These are phyloP conservation scores for Bubo blakistoni DNA, from an alignment of 2,113 vertebrate genomes.

Conservation along the genomic window DNA sequence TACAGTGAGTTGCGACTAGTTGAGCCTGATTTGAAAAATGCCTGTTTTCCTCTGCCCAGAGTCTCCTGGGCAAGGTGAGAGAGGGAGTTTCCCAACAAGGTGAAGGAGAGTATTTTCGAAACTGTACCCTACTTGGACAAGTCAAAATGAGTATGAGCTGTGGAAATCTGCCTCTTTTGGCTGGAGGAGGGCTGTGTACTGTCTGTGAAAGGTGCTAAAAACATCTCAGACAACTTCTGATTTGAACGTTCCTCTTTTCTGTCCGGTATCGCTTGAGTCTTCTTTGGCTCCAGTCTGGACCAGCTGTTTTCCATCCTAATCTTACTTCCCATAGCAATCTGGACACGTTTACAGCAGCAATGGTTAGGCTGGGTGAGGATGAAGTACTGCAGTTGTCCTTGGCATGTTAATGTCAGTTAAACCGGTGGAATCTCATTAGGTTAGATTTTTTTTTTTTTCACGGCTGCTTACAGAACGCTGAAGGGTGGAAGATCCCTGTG, in stretches of 20 bases:
- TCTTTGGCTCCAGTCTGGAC: background rate
- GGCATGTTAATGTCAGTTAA: background rate
- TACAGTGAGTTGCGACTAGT: background rate
- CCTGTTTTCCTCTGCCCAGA: background rate
- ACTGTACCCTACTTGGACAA: background rate
- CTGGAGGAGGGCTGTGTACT: background rate
- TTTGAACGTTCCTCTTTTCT: background rate
- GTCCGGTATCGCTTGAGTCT: background rate
- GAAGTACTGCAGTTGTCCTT: background rate
- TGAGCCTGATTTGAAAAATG: background rate
- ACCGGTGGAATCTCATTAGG: constrained; percentile 25
- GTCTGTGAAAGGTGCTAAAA: background rate
- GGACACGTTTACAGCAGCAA: background rate
- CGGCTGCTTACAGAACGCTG: background rate
- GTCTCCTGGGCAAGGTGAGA: background rate
- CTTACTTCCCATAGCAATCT: background rate
- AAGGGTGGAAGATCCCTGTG: constrained; percentile 1
- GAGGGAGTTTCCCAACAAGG: background rate
- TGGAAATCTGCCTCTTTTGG: background rate
- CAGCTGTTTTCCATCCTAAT: constrained; percentile 2
- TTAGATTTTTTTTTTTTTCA: background rate
- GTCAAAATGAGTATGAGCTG: background rate
- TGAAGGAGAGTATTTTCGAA: background rate
- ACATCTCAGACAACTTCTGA: background rate
- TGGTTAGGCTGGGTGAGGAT: background rate